Conservation (phyloP, 2,888 invertebrate species). For the Ptilodon capucinus region DNA sequence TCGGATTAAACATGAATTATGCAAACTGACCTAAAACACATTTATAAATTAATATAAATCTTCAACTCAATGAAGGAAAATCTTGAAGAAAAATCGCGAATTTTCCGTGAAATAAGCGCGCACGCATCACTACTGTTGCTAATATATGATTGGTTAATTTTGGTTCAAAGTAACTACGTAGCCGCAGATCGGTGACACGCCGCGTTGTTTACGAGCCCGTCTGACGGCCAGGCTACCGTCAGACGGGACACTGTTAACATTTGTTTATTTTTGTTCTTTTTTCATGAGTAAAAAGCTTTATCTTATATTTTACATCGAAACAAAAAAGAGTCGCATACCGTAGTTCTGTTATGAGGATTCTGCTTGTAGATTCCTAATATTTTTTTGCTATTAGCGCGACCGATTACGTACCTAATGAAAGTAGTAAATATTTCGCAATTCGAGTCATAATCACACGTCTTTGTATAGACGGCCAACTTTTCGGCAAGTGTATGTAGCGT, state of each 20-base stretch:
- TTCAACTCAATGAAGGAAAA: background rate
- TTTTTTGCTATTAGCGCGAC: too few species aligned
- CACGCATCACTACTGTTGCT: conserved; percentile 14
- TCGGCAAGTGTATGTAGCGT: too few species aligned
- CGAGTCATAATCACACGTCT: too few species aligned
- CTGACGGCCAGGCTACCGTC: conserved; percentile 23
- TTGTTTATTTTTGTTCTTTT: conserved; percentile 32
- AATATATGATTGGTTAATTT: conserved; percentile 35
- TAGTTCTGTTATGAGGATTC: too few species aligned
- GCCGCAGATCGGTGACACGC: conserved; percentile 12
- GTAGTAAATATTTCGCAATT: too few species aligned
- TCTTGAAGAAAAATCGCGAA: background rate
- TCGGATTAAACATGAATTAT: too few species aligned
- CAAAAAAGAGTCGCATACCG: background rate
- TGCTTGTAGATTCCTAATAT: too few species aligned
- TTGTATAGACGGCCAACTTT: too few species aligned
- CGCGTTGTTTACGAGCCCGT: conserved; percentile 19
- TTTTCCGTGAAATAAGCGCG: background rate
- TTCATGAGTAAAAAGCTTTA: conserved; percentile 9
- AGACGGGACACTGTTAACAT: conserved; percentile 18
- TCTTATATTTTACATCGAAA: conserved; percentile 13
- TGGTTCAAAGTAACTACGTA: conserved; percentile 21
- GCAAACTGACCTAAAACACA: too few species aligned
- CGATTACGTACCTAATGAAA: too few species aligned
- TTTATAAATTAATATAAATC: too few species aligned